Percentiles rank a stretch among this genome's conserved stretches.
phyloP scores from a whole-genome alignment of 2,797 vertebrate genomes.

The Pelobates cultripes region DNA sequence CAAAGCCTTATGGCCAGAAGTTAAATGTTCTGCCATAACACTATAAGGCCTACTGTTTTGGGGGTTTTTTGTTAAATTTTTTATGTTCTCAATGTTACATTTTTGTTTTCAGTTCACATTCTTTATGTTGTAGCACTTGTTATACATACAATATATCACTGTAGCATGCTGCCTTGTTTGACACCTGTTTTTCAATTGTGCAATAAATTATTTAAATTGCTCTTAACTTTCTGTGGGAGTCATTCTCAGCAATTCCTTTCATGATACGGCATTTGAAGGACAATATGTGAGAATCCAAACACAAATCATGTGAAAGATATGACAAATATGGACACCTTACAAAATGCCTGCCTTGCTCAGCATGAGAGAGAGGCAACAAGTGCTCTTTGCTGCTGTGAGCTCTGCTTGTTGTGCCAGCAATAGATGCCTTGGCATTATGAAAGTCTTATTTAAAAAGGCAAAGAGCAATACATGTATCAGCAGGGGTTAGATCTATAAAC shows the following conservation, averaged over 20 bases:
- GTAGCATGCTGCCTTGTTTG: neutral
- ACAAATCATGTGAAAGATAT: conserved; percentile 27
- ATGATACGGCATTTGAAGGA: neutral
- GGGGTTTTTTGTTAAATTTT: too few species aligned
- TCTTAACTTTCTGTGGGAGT: conserved; percentile 1
- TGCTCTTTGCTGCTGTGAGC: conserved; percentile 16
- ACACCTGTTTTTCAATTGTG: neutral
- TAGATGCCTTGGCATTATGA: conserved; percentile 31
- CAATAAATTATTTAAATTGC: neutral
- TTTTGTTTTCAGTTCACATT: too few species aligned
- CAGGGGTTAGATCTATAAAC: neutral
- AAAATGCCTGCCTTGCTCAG: conserved; percentile 9
- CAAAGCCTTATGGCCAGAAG: too few species aligned
- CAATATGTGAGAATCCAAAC: conserved; percentile 1
- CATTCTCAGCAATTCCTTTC: neutral
- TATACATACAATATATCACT: neutral
- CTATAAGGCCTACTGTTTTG: too few species aligned
- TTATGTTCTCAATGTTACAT: too few species aligned
- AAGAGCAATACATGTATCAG: neutral
- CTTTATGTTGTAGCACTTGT: too few species aligned
- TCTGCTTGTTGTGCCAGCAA: conserved; percentile 8
- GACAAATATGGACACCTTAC: neutral
- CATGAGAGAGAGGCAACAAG: conserved; percentile 18
- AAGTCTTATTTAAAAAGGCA: conserved; percentile 18
- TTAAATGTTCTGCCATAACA: too few species aligned